These are phyloP conservation scores for Sinelater perroti DNA, from an alignment of 2,888 invertebrate species.

Conservation along the genomic window DNA sequence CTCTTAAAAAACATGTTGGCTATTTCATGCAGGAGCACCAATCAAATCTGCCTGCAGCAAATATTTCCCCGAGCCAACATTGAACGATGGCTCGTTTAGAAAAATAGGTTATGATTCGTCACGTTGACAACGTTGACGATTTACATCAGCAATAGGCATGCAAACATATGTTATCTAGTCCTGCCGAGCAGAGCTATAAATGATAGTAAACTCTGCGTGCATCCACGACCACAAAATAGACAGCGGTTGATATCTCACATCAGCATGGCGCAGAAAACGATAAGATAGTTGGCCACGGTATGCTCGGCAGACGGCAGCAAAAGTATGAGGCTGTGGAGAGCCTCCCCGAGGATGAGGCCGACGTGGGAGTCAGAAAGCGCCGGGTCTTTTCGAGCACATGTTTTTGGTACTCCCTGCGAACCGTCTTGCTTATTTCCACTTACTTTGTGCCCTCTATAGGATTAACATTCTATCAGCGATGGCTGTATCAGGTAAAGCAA, in stretches of 20 bases:
- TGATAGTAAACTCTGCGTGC: conserved; percentile 26
- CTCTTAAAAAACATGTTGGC: too few relatives aligned
- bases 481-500: conserved; percentile 79
- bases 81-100: too few relatives aligned
- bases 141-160: neutral
- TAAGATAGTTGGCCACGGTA: conserved; percentile 32
- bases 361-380: conserved; percentile 52
- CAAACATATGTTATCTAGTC: conserved; percentile 17
- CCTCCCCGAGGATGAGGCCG: conserved; percentile 45
- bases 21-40: neutral
- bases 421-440: conserved; percentile 71
- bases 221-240: conserved; percentile 33
- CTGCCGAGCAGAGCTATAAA: conserved; percentile 22
- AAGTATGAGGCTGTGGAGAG: conserved; percentile 52
- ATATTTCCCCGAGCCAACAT: too few relatives aligned
- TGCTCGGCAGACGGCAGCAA: conserved; percentile 40
- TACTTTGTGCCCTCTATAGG: conserved; percentile 94
- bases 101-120: too few relatives aligned
- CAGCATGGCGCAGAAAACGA: conserved; percentile 13
- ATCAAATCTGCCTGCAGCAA: neutral
- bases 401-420: conserved; percentile 56
- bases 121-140: conserved; percentile 3
- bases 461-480: conserved; percentile 96
- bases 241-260: conserved; percentile 23
- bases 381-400: conserved; percentile 54